Evolutionary conservation across 2,888 invertebrate species (phyloP).

Genomic region (Tetrapedia diversipes): DNA sequence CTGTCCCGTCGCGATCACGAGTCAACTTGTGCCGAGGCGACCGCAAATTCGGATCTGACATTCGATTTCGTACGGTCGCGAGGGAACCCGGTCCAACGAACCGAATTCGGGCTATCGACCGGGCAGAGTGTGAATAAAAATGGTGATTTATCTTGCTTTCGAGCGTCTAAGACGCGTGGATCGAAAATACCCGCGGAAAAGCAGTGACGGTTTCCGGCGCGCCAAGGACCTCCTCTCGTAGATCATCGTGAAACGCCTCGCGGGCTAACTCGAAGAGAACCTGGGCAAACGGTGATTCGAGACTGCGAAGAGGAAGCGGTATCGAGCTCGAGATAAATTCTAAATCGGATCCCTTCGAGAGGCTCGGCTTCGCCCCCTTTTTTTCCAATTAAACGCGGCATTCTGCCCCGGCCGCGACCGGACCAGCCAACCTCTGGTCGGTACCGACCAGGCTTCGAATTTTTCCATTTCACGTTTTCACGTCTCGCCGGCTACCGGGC

Average conservation of each 20-base stretch:
- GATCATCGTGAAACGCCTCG: constrained; percentile 32
- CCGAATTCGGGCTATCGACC: neutral
- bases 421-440: too few species aligned
- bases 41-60: too few species aligned
- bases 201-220: constrained; percentile 39
- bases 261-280: constrained; percentile 18
- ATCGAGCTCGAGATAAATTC: constrained; percentile 31
- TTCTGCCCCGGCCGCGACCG: constrained; percentile 23
- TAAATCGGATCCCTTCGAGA: constrained; percentile 55
- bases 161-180: constrained; percentile 37
- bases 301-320: constrained; percentile 1
- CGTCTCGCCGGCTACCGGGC: constrained; percentile 65
- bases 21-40: too few species aligned
- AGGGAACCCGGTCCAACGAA: constrained; percentile 6
- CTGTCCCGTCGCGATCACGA: constrained; percentile 3
- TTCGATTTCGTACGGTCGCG: constrained; percentile 25
- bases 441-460: constrained; percentile 32
- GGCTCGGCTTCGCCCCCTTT: neutral
- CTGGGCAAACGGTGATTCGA: constrained; percentile 20
- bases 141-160: constrained; percentile 53
- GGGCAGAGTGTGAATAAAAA: constrained; percentile 49
- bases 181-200: constrained; percentile 52
- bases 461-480: constrained; percentile 70
- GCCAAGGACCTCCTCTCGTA: constrained; percentile 42
- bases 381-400: constrained; percentile 67